Base-by-base conservation (phyloP, 2,888 invertebrate species). In the Thera britannica region DNA sequence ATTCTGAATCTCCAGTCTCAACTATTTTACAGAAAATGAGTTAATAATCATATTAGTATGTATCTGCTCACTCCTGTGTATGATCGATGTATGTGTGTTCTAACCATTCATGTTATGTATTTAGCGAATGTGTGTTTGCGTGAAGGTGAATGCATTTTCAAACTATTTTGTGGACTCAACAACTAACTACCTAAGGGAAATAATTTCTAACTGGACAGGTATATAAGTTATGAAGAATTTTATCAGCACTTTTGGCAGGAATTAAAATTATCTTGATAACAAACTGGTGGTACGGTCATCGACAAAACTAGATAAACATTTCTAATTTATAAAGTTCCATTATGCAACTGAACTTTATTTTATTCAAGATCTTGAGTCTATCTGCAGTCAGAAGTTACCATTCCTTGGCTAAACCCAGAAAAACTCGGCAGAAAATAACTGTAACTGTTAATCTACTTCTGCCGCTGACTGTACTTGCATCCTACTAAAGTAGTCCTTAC, bases 21-120 rank as follows among this genome's bases (percentile, higher is more conserved):
- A 44, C 44, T 7, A 68, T 55, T 73, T 75, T 77, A 78, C 80
- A 82, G 84, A 75, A 75, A 79, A 80, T 82, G 83, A 82, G 83
- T 83, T 75, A 66, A 65, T 68, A 73, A 52, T 58, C 59, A 58
- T 66, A 63, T 62, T 67, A 72, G 67, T 73, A 71, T 70, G 49
- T 70, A 68, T 68, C 66, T 73, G 72, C 80, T 80, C 70, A 69
- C 64, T 64, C 38, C 58, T 59, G 9, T 58, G 75, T 59, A 70
- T 68, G 71, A 36, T 57, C 58, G 78, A 64, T 46, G 76, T 56
- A 72, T 73, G 75, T 54, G 58, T 72, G 75, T 62, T 58, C 67
- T 51, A 65, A 70, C 49, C 67, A 55, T 63, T 62, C 62, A 72
- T 73, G 59, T 69, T 58, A 65, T 70, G 68, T 71, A 62, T 67